phyloP scores from a whole-genome alignment of 2,888 invertebrate genomes.

The Petrolisthes manimaculis region DNA sequence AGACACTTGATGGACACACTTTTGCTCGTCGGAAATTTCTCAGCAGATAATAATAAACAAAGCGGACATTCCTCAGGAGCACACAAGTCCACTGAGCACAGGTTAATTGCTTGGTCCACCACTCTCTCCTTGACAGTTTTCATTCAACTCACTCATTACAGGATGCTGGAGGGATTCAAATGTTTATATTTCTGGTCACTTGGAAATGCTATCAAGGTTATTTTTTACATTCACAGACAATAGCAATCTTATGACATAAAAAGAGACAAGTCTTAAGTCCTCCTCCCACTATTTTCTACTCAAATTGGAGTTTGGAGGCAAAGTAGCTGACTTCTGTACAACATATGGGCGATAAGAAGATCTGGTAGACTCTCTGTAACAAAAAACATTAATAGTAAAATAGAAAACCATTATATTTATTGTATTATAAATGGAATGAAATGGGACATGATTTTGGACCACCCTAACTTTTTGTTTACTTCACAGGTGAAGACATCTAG shows the following conservation, averaged over 20 bases:
- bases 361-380: conserved; percentile 81
- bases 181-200: not conserved
- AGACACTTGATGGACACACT: too few relatives aligned
- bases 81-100: too few relatives aligned
- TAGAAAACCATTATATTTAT: not conserved
- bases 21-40: too few relatives aligned
- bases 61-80: too few relatives aligned
- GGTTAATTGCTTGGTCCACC: not conserved
- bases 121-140: not conserved
- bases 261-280: not conserved
- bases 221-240: conserved; percentile 3
- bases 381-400: not conserved
- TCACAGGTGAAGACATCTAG: not conserved
- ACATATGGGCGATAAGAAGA: conserved; percentile 79
- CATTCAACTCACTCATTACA: not conserved
- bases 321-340: conserved; percentile 85
- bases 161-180: conserved; percentile 7
- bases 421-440: not conserved
- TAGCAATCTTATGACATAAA: conserved; percentile 18
- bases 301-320: conserved; percentile 74
- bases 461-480: not conserved
- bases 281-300: conserved; percentile 54
- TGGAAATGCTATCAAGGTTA: not conserved
- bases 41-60: too few relatives aligned
- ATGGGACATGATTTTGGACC: not conserved